Percentiles rank a stretch among this genome's conserved stretches.
phyloP scores from a whole-genome alignment of 2,888 invertebrate genomes.

The Phrixothrix hirtus region DNA sequence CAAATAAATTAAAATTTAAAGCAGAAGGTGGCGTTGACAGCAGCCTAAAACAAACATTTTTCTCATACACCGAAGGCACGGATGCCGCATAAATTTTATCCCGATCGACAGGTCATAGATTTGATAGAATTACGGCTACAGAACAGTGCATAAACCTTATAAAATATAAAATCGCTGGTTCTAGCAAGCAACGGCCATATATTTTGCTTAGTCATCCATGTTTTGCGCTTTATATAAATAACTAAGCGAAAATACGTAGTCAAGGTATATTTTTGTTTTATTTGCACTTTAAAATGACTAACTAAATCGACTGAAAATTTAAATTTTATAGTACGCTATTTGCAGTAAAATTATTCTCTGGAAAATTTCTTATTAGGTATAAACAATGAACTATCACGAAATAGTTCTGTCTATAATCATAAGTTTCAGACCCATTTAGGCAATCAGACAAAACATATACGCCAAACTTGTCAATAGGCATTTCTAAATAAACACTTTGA shows the following conservation, averaged over 20 bases:
- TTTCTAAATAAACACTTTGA: too few relatives aligned
- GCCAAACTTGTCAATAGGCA: too few relatives aligned
- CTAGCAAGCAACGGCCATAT: constrained; percentile 19
- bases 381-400: too few relatives aligned
- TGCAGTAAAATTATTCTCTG: too few relatives aligned
- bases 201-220: constrained; percentile 28
- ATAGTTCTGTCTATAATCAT: too few relatives aligned
- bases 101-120: constrained; percentile 32
- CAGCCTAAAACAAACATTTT: constrained; percentile 19
- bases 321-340: background rate
- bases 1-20: constrained; percentile 9
- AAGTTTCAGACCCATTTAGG: too few relatives aligned
- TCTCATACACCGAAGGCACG: constrained; percentile 9
- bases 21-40: constrained; percentile 17
- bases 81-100: constrained; percentile 24
- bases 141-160: constrained; percentile 33
- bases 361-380: too few relatives aligned
- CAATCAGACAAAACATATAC: too few relatives aligned
- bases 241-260: background rate
- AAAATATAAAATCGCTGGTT: constrained; percentile 27
- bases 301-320: background rate
- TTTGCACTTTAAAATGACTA: background rate
- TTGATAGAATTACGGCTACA: constrained; percentile 30
- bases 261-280: background rate
- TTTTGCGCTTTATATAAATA: constrained; percentile 24